Conservation (phyloP, 2,113 vertebrate species). For the Butorides virescens region DNA sequence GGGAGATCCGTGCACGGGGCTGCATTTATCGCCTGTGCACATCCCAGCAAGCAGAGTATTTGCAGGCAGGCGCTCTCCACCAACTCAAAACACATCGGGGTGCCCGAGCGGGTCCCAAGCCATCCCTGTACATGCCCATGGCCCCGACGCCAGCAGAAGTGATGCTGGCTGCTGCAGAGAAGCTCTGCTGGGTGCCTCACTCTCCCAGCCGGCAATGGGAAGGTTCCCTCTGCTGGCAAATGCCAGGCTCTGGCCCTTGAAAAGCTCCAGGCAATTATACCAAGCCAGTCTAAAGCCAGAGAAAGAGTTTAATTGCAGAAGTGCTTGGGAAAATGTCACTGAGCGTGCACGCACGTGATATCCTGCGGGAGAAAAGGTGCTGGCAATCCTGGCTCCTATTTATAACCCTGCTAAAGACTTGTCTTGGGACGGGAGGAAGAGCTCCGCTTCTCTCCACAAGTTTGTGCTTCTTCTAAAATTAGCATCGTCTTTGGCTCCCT, state of each 20-base stretch:
- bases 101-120: rapidly evolving
- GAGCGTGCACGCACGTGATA: not conserved
- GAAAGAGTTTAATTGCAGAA: constrained; percentile 13
- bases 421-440: not conserved
- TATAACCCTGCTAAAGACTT: not conserved
- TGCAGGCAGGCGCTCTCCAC: not conserved
- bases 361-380: constrained; percentile 2
- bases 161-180: not conserved
- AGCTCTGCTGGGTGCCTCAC: not conserved
- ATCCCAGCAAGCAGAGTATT: not conserved
- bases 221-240: constrained; percentile 55
- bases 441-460: not conserved
- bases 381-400: not conserved
- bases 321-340: not conserved
- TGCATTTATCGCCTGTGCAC: rapidly evolving
- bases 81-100: rapidly evolving
- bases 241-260: not conserved
- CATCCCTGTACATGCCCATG: rapidly evolving
- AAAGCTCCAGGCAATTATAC: not conserved
- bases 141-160: not conserved
- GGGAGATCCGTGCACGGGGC: rapidly evolving
- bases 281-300: not conserved
- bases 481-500: not conserved
- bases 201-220: not conserved
- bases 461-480: not conserved